Base-by-base conservation (phyloP, 2,797 vertebrate species). In the Aulostomus chinensis region DNA sequence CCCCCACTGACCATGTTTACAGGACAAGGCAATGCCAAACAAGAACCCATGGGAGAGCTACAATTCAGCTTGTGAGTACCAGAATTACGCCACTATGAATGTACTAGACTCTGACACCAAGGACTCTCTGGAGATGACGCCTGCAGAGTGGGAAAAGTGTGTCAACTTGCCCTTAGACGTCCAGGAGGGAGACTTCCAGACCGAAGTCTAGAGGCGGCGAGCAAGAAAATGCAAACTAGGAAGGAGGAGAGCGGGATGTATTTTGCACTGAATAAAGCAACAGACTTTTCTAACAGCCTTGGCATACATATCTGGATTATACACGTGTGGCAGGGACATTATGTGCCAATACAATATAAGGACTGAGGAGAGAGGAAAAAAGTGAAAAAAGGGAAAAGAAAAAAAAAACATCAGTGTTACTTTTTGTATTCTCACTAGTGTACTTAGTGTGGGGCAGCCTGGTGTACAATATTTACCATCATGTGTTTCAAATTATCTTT, bases 391-490 rank as follows among this genome's bases (percentile, higher is more conserved):
- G 55, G 71, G 77, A 59, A 69, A 70, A 69, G 29, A 41, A 67
- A 58, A 41, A 65, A 83, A 87, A 86, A 87, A 82, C 84, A 89
- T 92, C 81, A 82, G 89, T 91, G 89, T 91, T 92, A 88, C 81
- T 90, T 92, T 92, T 77, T 94, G 86, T 93, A 93, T 92, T 95
- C 93, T 95, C 95, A 92, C 96, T 95, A 90, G 93, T 91, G 88
- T 90, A 70, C 90, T 94, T 94, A 94, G 94, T 94, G 94, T 87
- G 92, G 91, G 92, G 90, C 93, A 93, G 92, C 92, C 95, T 95
- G 94, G 95, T 98, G 96, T 98, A 96, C 93, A 95, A 96, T 96
- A 97, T 94, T 93, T 94, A 95, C 94, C 94, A 96, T 95, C 95
- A 93, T 92, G 94, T 98, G 94, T 98, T 97, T 97, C 86, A 83